Percentiles rank a stretch among this genome's conserved stretches.
These are phyloP conservation scores for Arvicanthis niloticus DNA, from an alignment of 2,113 vertebrate genomes.

Conservation along the genomic window DNA sequence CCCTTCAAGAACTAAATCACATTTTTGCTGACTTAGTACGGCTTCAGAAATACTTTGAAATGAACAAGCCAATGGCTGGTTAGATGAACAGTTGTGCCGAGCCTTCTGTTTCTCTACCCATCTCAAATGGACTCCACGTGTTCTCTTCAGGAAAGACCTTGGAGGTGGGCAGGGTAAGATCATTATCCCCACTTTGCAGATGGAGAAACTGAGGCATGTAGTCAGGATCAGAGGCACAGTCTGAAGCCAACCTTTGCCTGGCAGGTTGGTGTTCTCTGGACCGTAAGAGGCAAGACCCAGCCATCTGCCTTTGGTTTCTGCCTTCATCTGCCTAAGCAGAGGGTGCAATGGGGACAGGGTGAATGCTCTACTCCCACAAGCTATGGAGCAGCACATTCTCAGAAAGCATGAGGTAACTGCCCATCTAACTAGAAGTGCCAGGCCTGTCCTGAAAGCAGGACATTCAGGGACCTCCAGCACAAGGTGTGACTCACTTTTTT, in stretches of 20 bases:
- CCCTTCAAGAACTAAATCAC: background rate
- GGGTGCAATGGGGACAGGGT: background rate
- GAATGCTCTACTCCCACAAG: background rate
- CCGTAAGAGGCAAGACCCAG: background rate
- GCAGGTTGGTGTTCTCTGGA: background rate
- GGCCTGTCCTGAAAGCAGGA: background rate
- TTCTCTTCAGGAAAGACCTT: background rate
- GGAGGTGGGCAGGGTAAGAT: background rate
- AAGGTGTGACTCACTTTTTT: background rate
- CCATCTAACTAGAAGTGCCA: background rate
- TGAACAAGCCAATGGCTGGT: fast-evolving
- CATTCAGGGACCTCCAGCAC: background rate
- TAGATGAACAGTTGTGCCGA: background rate
- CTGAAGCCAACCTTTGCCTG: background rate
- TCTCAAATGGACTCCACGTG: background rate
- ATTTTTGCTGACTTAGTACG: background rate
- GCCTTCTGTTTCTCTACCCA: background rate
- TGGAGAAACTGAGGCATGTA: background rate
- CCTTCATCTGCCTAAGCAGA: background rate
- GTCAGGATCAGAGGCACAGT: background rate
- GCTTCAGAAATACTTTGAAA: background rate
- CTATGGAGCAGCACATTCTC: background rate
- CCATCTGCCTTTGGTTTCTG: background rate
- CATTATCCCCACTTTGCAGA: background rate
- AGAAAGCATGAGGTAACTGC: background rate